phyloP scores from a whole-genome alignment of 2,113 vertebrate species.

The Ahaetulla prasina region DNA sequence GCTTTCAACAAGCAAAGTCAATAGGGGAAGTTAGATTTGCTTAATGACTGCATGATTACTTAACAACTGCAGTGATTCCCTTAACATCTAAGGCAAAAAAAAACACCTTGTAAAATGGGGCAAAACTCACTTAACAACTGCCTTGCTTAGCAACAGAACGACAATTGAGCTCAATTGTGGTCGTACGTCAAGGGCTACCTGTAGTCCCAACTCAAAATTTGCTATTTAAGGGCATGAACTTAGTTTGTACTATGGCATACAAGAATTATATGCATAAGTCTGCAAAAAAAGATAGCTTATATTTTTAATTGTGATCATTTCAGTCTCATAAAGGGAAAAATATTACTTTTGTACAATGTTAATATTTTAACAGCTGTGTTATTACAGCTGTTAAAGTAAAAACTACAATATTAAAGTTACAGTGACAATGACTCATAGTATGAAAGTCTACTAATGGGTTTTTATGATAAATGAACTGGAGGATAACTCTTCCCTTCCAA shows the following conservation, averaged over 20 bases:
- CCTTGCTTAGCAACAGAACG: not conserved
- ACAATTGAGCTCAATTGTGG: not conserved
- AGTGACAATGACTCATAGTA: not conserved
- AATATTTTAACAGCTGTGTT: not conserved
- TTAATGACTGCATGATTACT: no score
- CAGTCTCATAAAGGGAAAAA: not conserved
- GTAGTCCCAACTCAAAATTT: not conserved
- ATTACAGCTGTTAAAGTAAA: not conserved
- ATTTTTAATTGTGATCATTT: not conserved
- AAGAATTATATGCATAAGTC: not conserved
- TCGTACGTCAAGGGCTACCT: no score
- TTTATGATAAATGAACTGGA: not conserved
- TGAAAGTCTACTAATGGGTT: not conserved
- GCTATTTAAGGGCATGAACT: not conserved
- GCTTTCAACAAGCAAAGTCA: not conserved
- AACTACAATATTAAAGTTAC: not conserved
- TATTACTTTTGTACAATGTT: not conserved
- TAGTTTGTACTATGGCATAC: no score
- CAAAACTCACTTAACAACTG: not conserved
- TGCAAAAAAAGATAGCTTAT: not conserved
- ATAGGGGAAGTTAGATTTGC: no score
- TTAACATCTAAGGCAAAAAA: no score
- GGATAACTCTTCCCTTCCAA: not conserved
- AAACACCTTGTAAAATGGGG: no score
- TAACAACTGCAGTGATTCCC: no score